Base-by-base conservation (phyloP, 2,888 invertebrate genomes). In the Ochropacha duplaris region DNA sequence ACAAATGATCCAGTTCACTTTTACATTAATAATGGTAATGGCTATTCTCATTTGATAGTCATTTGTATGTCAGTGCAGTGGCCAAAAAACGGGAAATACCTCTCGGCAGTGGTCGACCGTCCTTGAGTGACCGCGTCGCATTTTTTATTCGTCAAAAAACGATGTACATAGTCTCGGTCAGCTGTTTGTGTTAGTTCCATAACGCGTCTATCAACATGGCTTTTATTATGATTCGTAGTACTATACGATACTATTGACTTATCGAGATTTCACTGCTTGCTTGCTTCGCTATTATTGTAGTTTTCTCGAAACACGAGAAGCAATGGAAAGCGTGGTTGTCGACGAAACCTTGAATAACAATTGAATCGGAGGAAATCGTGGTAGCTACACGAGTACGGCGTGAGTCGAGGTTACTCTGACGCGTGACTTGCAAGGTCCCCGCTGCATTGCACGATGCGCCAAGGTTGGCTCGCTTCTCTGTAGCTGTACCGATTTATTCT, bases 361-460 rank as follows among this genome's bases (percentile, higher is more conserved):
- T 73, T 71, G 66, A 78, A 79, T 76, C 72, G 79, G 75, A 65
- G 67, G 76, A 78, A 77, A 81, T 72, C 82, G 74, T 78, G 73
- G 86, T 88, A 87, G 74, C 75, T 83, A 82, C 68, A 77, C 83
- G 86, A 88, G 87, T 86, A 90, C 88, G 83, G 86, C 88, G 88
- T 86, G 88, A 88, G 88, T 82, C 91, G 92, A 92, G 92, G 92
- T 92, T 92, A 91, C 86, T 86, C 88, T 91, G 92, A 92, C 92
- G 92, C 92, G 92, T 92, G 91, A 92, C 92, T 92, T 92, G 92
- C 92, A 92, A 92, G 92, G 92, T 92, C 90, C 84, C 87, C 87
- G 89, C 86, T 92, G 92, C 92, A 92, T 88, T 92, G 91, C 91
- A 90, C 91, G 92, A 92, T 92, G 92, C 90, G 89, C 90, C 92